These are phyloP conservation scores for Alexandromys fortis DNA, from an alignment of 2,113 vertebrate species.

Conservation along the genomic window DNA sequence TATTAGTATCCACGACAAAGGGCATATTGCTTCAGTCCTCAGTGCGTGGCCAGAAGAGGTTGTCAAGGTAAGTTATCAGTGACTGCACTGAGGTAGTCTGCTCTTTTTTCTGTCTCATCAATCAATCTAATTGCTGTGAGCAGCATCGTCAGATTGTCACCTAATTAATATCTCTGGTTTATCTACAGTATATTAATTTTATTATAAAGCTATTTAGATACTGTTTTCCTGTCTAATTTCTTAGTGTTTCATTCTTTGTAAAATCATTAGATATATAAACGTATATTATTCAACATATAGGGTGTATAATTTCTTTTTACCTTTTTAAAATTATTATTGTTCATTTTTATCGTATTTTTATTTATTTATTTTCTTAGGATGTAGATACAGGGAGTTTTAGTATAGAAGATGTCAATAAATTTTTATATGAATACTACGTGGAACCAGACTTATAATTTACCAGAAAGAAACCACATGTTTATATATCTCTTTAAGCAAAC, in stretches of 20 bases:
- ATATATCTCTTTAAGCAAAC: constrained; percentile 26
- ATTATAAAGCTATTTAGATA: background rate
- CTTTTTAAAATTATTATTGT: no score
- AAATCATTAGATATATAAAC: background rate
- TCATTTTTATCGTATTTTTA: no score
- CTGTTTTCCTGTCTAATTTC: background rate
- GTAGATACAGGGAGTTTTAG: background rate
- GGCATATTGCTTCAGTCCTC: constrained; percentile 93
- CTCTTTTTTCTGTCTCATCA: background rate
- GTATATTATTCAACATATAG: background rate
- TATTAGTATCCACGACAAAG: constrained; percentile 95
- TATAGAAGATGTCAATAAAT: background rate
- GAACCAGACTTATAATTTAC: background rate
- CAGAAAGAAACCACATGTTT: background rate
- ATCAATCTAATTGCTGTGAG: background rate
- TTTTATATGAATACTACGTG: background rate
- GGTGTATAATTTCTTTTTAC: background rate
- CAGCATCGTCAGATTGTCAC: background rate
- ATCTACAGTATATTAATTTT: constrained; percentile 36
- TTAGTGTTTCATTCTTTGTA: background rate
- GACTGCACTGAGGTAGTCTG: background rate
- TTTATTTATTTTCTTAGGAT: background rate
- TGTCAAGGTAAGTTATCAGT: constrained; percentile 88
- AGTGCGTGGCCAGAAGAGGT: constrained; percentile 94
- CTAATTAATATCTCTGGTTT: constrained; percentile 40